Conservation (phyloP, 2,797 vertebrate genomes). For the Decapterus maruadsi region DNA sequence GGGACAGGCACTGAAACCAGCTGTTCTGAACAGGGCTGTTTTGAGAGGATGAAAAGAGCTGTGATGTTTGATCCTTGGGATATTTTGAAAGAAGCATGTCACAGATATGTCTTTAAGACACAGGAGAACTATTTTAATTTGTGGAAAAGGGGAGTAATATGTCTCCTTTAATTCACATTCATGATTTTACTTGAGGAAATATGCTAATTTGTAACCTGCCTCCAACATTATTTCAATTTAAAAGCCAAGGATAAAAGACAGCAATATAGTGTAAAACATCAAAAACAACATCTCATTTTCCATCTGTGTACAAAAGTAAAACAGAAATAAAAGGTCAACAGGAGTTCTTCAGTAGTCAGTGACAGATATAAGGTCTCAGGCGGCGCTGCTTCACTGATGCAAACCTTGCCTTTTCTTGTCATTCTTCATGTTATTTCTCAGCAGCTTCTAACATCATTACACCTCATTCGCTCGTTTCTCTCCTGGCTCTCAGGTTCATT, state of each 20-base stretch:
- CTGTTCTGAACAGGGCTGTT: too few species aligned
- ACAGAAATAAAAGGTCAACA: conserved; percentile 36
- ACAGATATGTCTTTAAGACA: too few species aligned
- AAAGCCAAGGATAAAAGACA: neutral
- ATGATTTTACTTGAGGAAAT: neutral
- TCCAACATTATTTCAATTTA: neutral
- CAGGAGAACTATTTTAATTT: too few species aligned
- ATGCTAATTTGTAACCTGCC: neutral
- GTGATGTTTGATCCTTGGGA: too few species aligned
- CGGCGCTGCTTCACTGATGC: conserved; percentile 18
- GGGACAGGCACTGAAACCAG: too few species aligned
- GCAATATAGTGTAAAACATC: too few species aligned
- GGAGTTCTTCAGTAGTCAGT: conserved; percentile 7
- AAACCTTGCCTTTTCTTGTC: conserved; percentile 40
- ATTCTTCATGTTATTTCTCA: conserved; percentile 39
- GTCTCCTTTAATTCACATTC: neutral
- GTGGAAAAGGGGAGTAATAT: too few species aligned
- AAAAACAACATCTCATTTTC: neutral
- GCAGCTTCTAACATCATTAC: conserved; percentile 50
- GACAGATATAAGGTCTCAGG: conserved; percentile 32
- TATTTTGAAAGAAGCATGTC: too few species aligned
- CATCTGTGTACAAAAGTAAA: neutral
- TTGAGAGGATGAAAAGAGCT: too few species aligned
- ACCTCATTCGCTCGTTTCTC: conserved; percentile 47
- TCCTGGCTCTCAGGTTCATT: conserved; percentile 58